Evolutionary conservation across 92 coral and sea anemone species (phyloP).

Genomic region (Paragorgia papillata): DNA sequence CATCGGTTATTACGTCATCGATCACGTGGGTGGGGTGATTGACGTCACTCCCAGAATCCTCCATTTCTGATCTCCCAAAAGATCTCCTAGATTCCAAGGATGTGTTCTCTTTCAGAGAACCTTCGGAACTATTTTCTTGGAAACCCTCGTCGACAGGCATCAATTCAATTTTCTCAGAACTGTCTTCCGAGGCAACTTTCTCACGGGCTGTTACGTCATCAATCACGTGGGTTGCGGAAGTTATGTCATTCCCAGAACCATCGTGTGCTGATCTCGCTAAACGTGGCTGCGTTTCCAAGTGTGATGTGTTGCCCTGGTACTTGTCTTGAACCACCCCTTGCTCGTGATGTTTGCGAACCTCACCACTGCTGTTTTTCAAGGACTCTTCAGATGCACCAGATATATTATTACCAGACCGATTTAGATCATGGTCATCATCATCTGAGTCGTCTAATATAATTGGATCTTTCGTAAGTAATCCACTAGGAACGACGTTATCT

Average conservation of each 20-base stretch:
- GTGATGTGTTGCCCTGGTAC: not conserved
- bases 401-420: not conserved
- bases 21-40: too few species aligned
- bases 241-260: slow-evolving; percentile 1
- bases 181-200: not conserved
- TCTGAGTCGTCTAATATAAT: not conserved
- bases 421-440: not conserved
- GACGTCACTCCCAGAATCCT: too few species aligned
- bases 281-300: too few species aligned
- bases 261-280: not conserved
- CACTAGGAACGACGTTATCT: not conserved
- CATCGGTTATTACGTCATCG: too few species aligned
- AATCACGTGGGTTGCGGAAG: slow-evolving; percentile 36
- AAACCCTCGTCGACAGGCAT: not conserved
- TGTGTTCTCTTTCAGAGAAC: too few species aligned
- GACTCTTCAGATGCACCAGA: not conserved
- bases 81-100: too few species aligned
- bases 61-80: too few species aligned
- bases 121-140: slow-evolving; percentile 1
- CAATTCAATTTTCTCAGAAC: not conserved
- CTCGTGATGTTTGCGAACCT: not conserved
- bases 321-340: not conserved
- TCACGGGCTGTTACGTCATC: too few species aligned
- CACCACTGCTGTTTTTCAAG: not conserved
- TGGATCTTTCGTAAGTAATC: slow-evolving; percentile 3